phyloP scores from a whole-genome alignment of 2,888 invertebrate species.

The Plebejus argus region DNA sequence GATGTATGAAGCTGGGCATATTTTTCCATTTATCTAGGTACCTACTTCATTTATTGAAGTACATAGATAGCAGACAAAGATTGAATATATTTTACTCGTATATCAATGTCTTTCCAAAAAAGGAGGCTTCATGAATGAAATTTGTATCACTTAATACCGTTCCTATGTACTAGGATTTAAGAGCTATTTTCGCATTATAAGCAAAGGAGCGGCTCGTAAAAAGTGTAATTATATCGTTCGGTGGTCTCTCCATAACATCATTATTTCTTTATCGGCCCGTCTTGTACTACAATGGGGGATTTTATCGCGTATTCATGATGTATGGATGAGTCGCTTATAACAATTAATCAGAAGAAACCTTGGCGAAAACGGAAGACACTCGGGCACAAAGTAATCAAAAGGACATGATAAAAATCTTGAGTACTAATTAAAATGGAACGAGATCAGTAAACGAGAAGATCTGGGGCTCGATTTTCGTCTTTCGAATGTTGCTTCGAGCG shows the following conservation, averaged over 20 bases:
- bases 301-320: background rate
- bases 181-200: background rate
- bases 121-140: conserved; percentile 8
- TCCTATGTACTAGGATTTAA: background rate
- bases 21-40: too few relatives aligned
- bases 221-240: background rate
- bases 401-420: conserved; percentile 1
- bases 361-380: background rate
- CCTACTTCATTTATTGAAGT: too few relatives aligned
- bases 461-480: too few relatives aligned
- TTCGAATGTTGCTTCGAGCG: too few relatives aligned
- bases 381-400: conserved; percentile 1
- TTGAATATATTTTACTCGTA: background rate
- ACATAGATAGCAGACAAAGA: too few relatives aligned
- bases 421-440: background rate
- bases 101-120: conserved; percentile 15
- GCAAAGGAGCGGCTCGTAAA: background rate
- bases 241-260: conserved; percentile 16
- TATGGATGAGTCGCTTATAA: conserved; percentile 7
- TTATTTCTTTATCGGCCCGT: conserved; percentile 22
- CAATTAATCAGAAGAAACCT: conserved; percentile 5
- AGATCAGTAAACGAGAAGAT: background rate
- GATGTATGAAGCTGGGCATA: too few relatives aligned
- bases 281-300: background rate
- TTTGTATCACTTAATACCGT: background rate